These are phyloP conservation scores for Catharus ustulatus DNA, from an alignment of 2,797 vertebrate species.

Conservation along the genomic window DNA sequence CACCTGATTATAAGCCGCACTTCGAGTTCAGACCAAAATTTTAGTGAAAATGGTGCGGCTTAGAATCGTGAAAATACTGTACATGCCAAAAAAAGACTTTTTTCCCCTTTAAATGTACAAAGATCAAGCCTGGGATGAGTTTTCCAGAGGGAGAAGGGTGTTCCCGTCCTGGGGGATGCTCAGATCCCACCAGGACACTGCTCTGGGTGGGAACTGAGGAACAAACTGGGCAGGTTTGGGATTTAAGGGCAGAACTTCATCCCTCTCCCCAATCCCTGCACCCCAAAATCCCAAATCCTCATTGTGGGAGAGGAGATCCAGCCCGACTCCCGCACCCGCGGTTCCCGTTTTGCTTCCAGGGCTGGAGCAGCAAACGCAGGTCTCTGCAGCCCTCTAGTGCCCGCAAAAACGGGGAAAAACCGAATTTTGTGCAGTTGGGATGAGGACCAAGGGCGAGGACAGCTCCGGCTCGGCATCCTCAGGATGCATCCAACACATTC, in stretches of 20 bases:
- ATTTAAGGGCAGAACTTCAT: background rate
- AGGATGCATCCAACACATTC: background rate
- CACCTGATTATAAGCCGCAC: no score
- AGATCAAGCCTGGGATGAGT: accelerated
- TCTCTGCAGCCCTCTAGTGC: constrained; percentile 61
- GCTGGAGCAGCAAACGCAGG: background rate
- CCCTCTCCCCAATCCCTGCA: background rate
- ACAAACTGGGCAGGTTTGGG: no score
- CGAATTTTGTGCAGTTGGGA: background rate
- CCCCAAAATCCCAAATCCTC: background rate
- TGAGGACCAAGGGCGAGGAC: background rate
- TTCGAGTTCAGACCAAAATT: no score
- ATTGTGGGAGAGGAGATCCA: background rate
- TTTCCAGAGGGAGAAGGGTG: accelerated
- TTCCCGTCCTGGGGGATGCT: background rate
- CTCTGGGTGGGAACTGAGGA: background rate
- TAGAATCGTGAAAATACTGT: no score
- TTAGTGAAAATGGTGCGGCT: no score
- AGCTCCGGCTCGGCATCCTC: background rate
- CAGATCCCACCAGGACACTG: background rate
- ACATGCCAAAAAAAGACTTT: accelerated
- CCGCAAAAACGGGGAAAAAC: background rate
- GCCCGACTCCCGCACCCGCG: accelerated
- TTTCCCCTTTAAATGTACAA: no score
- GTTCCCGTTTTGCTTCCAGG: background rate